Evolutionary conservation across 2,113 vertebrate genomes (phyloP).

Genomic region (Elachura formosa): DNA sequence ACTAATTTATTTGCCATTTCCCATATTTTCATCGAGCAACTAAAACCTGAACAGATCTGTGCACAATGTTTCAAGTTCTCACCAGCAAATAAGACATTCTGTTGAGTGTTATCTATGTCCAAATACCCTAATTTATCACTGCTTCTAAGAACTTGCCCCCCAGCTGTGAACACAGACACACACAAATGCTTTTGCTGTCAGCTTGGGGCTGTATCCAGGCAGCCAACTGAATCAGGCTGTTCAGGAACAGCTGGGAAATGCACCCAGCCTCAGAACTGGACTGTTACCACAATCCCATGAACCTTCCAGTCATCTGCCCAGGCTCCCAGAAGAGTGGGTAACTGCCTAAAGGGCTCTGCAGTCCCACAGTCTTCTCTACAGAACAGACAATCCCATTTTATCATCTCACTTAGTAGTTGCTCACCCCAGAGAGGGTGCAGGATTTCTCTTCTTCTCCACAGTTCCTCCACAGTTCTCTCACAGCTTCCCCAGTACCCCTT

Average conservation of each 20-base stretch:
- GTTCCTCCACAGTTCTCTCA: too few species aligned
- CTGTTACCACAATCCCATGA: not conserved
- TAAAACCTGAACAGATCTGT: not conserved
- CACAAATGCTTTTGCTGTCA: not conserved
- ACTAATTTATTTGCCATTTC: not conserved
- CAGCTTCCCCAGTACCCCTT: not conserved
- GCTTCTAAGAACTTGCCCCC: not conserved
- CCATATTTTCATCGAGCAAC: not conserved
- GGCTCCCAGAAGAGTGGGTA: not conserved
- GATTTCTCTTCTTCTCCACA: not conserved
- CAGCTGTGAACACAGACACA: not conserved
- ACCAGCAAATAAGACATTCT: not conserved
- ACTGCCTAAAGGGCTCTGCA: not conserved
- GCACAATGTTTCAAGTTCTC: not conserved
- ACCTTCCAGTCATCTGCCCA: not conserved
- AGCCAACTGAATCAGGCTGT: not conserved
- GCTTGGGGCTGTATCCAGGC: not conserved
- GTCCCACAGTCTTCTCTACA: not conserved
- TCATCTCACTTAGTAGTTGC: not conserved
- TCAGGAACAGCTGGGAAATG: not conserved
- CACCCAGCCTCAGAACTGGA: not conserved
- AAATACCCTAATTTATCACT: not conserved
- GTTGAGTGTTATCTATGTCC: not conserved
- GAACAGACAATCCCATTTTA: not conserved
- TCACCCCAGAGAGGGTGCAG: not conserved